These are phyloP conservation scores for Sycophila texana DNA, from an alignment of 2,888 invertebrate genomes.

Conservation along the genomic window DNA sequence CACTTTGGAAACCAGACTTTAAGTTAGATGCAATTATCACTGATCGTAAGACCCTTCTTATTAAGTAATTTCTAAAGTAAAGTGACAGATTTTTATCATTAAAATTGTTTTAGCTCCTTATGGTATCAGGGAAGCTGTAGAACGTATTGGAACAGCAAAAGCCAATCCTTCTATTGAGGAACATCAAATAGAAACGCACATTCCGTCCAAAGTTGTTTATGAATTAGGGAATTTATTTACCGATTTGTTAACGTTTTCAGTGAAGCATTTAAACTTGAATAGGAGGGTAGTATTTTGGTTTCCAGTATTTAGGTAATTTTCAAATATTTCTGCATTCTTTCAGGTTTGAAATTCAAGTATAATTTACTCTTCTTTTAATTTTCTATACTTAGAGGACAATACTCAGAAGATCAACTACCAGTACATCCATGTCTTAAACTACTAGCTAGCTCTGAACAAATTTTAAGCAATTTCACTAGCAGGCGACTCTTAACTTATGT, in stretches of 20 bases:
- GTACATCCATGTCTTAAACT: slow-evolving; percentile 86
- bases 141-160: slow-evolving; percentile 83
- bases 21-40: slow-evolving; percentile 95
- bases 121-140: slow-evolving; percentile 95
- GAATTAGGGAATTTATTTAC: slow-evolving; percentile 87
- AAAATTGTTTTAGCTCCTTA: slow-evolving; percentile 88
- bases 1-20: slow-evolving; percentile 84
- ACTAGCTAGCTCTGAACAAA: slow-evolving; percentile 92
- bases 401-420: slow-evolving; percentile 85
- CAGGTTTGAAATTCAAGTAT: slow-evolving; percentile 4
- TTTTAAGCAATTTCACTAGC: slow-evolving; percentile 87
- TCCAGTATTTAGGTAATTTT: slow-evolving; percentile 86
- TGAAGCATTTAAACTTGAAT: slow-evolving; percentile 83
- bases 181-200: slow-evolving; percentile 82
- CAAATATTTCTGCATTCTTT: neutral
- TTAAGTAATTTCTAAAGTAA: slow-evolving; percentile 27
- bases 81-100: slow-evolving; percentile 1
- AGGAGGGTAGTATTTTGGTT: slow-evolving; percentile 97
- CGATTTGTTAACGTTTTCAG: slow-evolving; percentile 91
- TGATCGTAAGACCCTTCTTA: slow-evolving; percentile 86
- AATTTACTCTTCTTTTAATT: slow-evolving; percentile 35
- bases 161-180: slow-evolving; percentile 81
- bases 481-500: slow-evolving; percentile 91
- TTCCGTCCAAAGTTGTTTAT: slow-evolving; percentile 92
- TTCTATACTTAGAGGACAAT: slow-evolving; percentile 81